Evolutionary conservation across 2,888 invertebrate genomes (phyloP), one percentile per base, ranked within the genome.

Genomic region (Metacarcinus magister): DNA sequence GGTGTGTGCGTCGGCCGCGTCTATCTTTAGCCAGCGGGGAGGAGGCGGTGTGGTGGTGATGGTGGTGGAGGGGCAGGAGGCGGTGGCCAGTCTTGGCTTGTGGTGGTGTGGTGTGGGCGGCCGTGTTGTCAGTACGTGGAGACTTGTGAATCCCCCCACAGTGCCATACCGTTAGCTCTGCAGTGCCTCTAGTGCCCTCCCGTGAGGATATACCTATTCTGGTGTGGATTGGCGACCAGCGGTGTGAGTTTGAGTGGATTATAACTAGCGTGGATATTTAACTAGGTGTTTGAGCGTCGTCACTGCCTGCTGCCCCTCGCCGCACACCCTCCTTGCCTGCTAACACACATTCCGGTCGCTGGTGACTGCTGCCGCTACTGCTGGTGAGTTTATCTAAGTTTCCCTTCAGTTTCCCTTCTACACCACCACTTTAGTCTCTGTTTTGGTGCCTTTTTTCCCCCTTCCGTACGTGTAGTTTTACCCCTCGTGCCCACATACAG

Each of bases 41-140:
- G n/a, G 54, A 89, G 94, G 89, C 54, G 90, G 94, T 54, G 90
- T 87, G 48, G 39, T 3, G n/a, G 67, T 54, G 54, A n/a, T 23
- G n/a, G 67, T 54, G 54, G 94, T 46, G 87, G 82, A 82, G 46
- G 93, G 67, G 94, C 46, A 32, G 94, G 82, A 48, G 44, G 94
- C 44, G 94, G 82, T 82, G 94, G 94, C 60, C 89, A 94, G 94
- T 94, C 46, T 89, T 89, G 94, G 89, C 94, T 90, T 43, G 60
- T 94, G 94, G 32, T 82, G 82, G 82, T 94, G 94, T 94, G 90
- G 94, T 94, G 94, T 94, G 94, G 94, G 94, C 89, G 94, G 89
- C 60, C 43, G 94, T 89, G 89, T 93, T 48, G 44, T 93, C 93
- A 93, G 75, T 82, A 82, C 82, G 82, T 82, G 82, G 32, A 82